Percentiles rank a stretch among this genome's conserved stretches.
phyloP scores from a whole-genome alignment of 1,140 invertebrate species.

The Littorina saxatilis region DNA sequence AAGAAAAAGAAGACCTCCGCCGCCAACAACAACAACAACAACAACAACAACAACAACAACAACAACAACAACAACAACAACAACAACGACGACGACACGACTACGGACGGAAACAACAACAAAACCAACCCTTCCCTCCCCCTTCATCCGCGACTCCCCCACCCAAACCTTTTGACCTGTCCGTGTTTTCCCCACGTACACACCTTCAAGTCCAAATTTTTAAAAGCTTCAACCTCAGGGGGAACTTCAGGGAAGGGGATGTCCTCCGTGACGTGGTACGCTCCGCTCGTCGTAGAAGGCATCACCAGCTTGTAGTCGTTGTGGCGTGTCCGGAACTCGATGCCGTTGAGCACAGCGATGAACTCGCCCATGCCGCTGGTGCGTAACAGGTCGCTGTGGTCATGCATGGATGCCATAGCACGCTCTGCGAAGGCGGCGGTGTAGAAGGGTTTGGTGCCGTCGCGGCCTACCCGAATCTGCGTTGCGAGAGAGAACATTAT shows the following conservation, averaged over 20 bases:
- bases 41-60: not conserved
- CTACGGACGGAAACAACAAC: too few species aligned
- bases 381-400: constrained; percentile 2
- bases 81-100: not conserved
- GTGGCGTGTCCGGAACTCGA: constrained; percentile 69
- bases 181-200: not conserved
- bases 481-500: too few species aligned
- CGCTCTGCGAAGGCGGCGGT: not conserved
- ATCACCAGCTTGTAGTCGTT: constrained; percentile 68
- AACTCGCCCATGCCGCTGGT: constrained; percentile 53
- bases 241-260: constrained; percentile 66
- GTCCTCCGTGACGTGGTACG: constrained; percentile 56
- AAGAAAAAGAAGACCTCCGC: not conserved
- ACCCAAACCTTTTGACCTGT: too few species aligned
- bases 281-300: constrained; percentile 46
- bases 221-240: constrained; percentile 54
- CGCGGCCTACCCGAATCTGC: not conserved
- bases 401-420: not conserved
- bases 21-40: not conserved
- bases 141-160: too few species aligned
- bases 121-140: too few species aligned
- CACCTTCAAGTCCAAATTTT: constrained; percentile 16
- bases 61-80: not conserved
- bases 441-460: constrained; percentile 10
- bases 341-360: constrained; percentile 64